A percentile compares a stretch with the other conserved stretches of the same genome.
phyloP scores from a whole-genome alignment of 2,888 invertebrate genomes.

The Cyrtodaria siliqua region DNA sequence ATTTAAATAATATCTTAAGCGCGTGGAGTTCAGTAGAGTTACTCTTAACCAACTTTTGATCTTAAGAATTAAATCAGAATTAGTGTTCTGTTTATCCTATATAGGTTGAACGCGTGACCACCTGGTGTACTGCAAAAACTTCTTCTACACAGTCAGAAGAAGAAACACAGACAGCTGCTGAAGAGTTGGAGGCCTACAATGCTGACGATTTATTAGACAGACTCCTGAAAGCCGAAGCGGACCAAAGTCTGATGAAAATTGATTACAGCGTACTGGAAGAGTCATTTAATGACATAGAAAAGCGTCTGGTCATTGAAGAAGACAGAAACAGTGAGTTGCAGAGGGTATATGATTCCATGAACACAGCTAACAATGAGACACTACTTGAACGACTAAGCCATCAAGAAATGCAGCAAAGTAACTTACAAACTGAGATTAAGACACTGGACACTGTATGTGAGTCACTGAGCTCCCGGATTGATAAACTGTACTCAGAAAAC shows the following conservation, averaged over 20 bases:
- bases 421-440: conserved; percentile 17
- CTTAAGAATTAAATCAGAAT: no score
- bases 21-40: no score
- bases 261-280: conserved; percentile 37
- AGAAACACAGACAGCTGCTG: conserved; percentile 11
- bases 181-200: conserved; percentile 10
- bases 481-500: conserved; percentile 40
- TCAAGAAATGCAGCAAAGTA: conserved; percentile 18
- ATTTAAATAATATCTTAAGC: no score
- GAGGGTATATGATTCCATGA: not conserved
- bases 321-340: conserved; percentile 8
- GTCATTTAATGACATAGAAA: conserved; percentile 22
- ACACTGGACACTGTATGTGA: conserved; percentile 16
- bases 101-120: no score
- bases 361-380: not conserved
- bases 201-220: conserved; percentile 22
- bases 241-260: conserved; percentile 38
- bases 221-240: conserved; percentile 45
- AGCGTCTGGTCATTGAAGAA: conserved; percentile 22
- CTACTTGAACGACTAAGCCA: conserved; percentile 14
- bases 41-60: no score
- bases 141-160: no score
- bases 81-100: no score
- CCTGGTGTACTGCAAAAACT: no score
- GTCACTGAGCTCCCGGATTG: conserved; percentile 21